Conservation (phyloP, 1,140 invertebrate species). For the Cepaea nemoralis region DNA sequence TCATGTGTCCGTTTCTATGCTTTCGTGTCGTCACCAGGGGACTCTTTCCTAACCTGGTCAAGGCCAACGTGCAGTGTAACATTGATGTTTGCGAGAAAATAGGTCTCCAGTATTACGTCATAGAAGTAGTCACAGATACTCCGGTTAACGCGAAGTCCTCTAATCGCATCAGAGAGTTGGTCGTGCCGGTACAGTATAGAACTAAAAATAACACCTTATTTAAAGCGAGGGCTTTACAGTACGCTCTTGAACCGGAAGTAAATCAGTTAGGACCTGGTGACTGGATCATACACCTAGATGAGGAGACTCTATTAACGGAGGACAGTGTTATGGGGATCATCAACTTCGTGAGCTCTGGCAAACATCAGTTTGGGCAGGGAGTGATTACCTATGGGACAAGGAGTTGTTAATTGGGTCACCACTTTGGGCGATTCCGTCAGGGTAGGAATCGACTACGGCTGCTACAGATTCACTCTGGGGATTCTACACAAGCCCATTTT, state of each 20-base stretch:
- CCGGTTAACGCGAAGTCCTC: constrained; percentile 81
- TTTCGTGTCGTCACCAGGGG: constrained; percentile 95
- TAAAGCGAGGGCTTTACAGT: constrained; percentile 95
- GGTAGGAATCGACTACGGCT: constrained; percentile 91
- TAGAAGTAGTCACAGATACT: constrained; percentile 97
- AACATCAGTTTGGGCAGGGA: constrained; percentile 97
- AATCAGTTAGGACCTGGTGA: constrained; percentile 77
- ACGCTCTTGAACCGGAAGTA: constrained; percentile 90
- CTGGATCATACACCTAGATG: constrained; percentile 95
- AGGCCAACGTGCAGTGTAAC: constrained; percentile 88
- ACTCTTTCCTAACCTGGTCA: constrained; percentile 91
- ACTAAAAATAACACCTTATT: constrained; percentile 93
- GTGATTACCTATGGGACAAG: constrained; percentile 98
- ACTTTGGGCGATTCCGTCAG: constrained; percentile 96
- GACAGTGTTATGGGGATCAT: constrained; percentile 88
- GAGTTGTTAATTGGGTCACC: constrained; percentile 94
- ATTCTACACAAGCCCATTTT: constrained; percentile 95
- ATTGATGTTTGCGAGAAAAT: constrained; percentile 89
- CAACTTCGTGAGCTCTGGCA: constrained; percentile 97
- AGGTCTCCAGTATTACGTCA: constrained; percentile 94
- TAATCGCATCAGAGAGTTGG: constrained; percentile 83
- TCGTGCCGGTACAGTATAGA: constrained; percentile 87
- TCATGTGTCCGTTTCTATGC: constrained; percentile 93
- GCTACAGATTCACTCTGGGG: constrained; percentile 91
- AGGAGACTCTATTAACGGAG: constrained; percentile 94